These are phyloP conservation scores for Zeuzera pyrina DNA, from an alignment of 2,888 invertebrate genomes.

Conservation along the genomic window DNA sequence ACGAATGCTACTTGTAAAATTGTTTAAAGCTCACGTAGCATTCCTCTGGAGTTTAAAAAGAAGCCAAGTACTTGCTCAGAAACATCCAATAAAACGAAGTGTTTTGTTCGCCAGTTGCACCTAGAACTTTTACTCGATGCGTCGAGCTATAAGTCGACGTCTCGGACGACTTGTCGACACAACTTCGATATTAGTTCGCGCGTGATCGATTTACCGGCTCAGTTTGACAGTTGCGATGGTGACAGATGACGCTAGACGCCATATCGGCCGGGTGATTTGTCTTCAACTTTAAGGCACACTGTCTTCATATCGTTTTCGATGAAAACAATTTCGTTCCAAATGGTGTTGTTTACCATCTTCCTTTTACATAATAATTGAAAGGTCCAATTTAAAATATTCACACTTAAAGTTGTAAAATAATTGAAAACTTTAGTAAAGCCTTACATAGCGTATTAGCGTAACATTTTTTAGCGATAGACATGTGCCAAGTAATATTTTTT, in stretches of 20 bases:
- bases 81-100: constrained; percentile 62
- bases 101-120: constrained; percentile 38
- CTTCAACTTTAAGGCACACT: constrained; percentile 39
- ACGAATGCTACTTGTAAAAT: too few relatives aligned
- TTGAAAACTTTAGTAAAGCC: not conserved
- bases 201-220: constrained; percentile 65
- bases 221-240: constrained; percentile 67
- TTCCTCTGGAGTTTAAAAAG: constrained; percentile 37
- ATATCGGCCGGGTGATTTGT: constrained; percentile 62
- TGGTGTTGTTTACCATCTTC: too few relatives aligned
- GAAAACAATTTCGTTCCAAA: not conserved
- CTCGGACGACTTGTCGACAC: constrained; percentile 37
- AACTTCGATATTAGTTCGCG: constrained; percentile 68
- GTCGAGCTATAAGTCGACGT: constrained; percentile 27
- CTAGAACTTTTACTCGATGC: constrained; percentile 39
- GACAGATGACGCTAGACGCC: constrained; percentile 63
- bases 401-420: not conserved
- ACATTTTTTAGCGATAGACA: not conserved
- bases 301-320: constrained; percentile 14
- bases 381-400: too few relatives aligned
- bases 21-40: constrained; percentile 41
- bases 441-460: not conserved
- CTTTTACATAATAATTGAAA: too few relatives aligned
- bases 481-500: too few relatives aligned
- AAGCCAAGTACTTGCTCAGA: constrained; percentile 48